Conservation (phyloP, 2,797 vertebrate species). For the Tokudaia muenninki region DNA sequence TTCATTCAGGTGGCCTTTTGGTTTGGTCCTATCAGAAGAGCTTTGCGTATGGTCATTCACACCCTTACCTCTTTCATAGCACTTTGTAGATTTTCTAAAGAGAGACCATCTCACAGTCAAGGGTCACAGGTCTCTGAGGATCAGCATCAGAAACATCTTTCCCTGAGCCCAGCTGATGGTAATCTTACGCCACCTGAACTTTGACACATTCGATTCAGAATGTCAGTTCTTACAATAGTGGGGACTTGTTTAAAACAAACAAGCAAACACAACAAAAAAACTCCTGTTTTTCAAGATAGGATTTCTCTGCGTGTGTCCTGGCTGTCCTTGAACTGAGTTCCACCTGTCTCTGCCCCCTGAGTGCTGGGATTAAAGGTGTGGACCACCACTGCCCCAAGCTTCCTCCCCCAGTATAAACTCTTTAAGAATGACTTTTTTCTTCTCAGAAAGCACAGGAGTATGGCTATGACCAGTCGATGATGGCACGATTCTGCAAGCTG, state of each 20-base stretch:
- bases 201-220: fast-evolving
- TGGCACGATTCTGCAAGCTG: constrained; percentile 89
- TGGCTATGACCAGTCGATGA: constrained; percentile 92
- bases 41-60: background rate
- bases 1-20: background rate
- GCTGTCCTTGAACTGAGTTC: background rate
- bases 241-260: background rate
- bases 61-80: background rate
- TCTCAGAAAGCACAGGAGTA: constrained; percentile 91
- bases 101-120: background rate
- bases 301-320: background rate
- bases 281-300: background rate
- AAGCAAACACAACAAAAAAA: too few relatives aligned
- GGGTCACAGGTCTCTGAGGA: background rate
- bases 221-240: background rate
- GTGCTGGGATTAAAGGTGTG: background rate
- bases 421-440: background rate
- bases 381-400: background rate
- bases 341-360: background rate
- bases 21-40: background rate
- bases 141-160: background rate
- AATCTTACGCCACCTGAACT: background rate
- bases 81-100: background rate
- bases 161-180: background rate
- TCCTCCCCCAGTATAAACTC: background rate